Base-by-base conservation (phyloP, 2,888 invertebrate genomes). In the Herminia tarsipennalis region DNA sequence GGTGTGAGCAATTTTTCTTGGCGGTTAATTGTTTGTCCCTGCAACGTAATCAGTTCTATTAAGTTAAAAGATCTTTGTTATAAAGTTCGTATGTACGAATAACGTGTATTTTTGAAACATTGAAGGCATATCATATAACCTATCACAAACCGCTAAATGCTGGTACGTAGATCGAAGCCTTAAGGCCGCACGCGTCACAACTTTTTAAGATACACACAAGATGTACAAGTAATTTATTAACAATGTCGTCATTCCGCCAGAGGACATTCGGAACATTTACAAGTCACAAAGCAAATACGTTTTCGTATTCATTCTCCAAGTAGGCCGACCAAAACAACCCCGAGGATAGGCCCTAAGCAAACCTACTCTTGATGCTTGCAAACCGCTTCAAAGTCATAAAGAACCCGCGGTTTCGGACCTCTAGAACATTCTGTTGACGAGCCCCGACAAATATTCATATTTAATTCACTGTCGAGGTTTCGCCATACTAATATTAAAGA, bases 371-470 rank as follows among this genome's bases (percentile, higher is more conserved):
- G 73, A 57, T 69, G 70, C 73, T 75, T 65, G 61, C 53, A 60
- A 74, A 76, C 79, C 78, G 73, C 80, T 52, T 73, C 78, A 82
- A 81, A 83, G 82, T 81, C 76, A 70, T 61, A 78, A 83, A 85
- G 87, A 86, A 83, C 81, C 77, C 74, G 67, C 68, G 63, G 70
- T 66, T n/a, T 71, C 69, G 77, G 79, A 80, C 83, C 82, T 78
- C 76, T 67, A 73, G 75, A 78, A 79, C 73, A 76, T 76, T 80
- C 67, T 73, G 77, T 76, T 78, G 76, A 76, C 72, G 73, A 75
- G 67, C 70, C 73, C 78, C 75, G 80, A 76, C 88, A 86, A 88
- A 89, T 86, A 88, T 88, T 87, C 86, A 90, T 90, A 88, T 88
- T 88, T 88, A 86, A 90, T 89, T 87, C 81, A 70, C 69, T 63